These are phyloP conservation scores for Notocelia uddmanniana DNA, from an alignment of 2,888 invertebrate genomes.

Conservation along the genomic window DNA sequence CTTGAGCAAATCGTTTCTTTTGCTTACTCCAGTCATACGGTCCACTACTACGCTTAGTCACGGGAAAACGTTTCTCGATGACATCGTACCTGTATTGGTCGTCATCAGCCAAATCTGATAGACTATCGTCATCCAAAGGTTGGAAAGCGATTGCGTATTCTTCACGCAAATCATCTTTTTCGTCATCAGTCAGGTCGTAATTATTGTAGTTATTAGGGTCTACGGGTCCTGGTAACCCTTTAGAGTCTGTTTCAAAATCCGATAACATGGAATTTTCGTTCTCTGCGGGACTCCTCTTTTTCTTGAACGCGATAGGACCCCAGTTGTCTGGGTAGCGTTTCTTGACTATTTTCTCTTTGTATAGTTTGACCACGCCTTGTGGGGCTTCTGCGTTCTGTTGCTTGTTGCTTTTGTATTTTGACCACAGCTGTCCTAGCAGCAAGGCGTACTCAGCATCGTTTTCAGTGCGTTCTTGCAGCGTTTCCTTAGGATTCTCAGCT, in stretches of 20 bases:
- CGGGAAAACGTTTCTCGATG: constrained; percentile 87
- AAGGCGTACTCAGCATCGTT: constrained; percentile 84
- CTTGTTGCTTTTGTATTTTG: constrained; percentile 83
- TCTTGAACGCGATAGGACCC: constrained; percentile 83
- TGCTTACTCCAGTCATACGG: constrained; percentile 63
- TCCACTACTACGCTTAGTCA: constrained; percentile 88
- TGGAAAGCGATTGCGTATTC: constrained; percentile 82
- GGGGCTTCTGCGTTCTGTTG: constrained; percentile 71
- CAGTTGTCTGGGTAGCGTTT: constrained; percentile 79
- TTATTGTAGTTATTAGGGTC: constrained; percentile 68
- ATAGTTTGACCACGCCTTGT: constrained; percentile 78
- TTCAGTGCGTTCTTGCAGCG: constrained; percentile 64
- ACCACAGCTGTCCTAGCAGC: constrained; percentile 84
- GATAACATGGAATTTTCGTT: constrained; percentile 56
- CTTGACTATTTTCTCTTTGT: constrained; percentile 78
- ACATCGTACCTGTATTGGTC: constrained; percentile 75
- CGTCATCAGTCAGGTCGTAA: constrained; percentile 72
- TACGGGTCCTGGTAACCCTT: constrained; percentile 57
- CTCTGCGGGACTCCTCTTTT: constrained; percentile 77
- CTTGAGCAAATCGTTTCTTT: constrained; percentile 68
- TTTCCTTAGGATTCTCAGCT: constrained; percentile 65
- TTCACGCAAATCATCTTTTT: constrained; percentile 77
- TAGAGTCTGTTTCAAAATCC: constrained; percentile 67
- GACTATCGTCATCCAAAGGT: constrained; percentile 76
- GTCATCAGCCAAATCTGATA: constrained; percentile 73